phyloP scores from a whole-genome alignment of 2,113 vertebrate species.

The Megalops atlanticus region DNA sequence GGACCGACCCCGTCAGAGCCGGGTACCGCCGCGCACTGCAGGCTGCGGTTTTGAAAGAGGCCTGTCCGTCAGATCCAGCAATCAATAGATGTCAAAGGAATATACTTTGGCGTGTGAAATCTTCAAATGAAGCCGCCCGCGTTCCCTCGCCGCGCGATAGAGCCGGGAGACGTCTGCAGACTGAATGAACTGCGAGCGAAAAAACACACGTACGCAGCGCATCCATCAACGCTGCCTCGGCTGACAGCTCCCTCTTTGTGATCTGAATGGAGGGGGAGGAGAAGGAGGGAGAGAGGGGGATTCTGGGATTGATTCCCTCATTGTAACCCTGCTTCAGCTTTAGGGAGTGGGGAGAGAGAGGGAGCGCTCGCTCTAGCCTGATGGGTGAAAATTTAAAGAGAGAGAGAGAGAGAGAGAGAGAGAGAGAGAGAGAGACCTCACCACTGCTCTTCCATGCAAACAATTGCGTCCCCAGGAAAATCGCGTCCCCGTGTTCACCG shows the following conservation, averaged over 20 bases:
- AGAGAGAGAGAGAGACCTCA: constrained; percentile 30
- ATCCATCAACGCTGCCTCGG: constrained; percentile 55
- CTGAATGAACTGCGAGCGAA: neutral
- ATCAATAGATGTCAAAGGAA: constrained; percentile 27
- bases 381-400: constrained; percentile 25
- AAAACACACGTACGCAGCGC: neutral
- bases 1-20: neutral
- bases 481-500: constrained; percentile 56
- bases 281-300: constrained; percentile 33
- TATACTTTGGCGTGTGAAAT: constrained; percentile 16
- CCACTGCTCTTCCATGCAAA: constrained; percentile 48
- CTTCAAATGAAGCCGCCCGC: neutral
- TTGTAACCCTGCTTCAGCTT: neutral
- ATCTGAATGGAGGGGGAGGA: constrained; percentile 57
- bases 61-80: constrained; percentile 28
- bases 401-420: neutral
- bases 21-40: neutral
- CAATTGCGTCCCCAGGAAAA: constrained; percentile 54
- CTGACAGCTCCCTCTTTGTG: constrained; percentile 65
- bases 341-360: too few relatives aligned
- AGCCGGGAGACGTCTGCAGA: neutral
- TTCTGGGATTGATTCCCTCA: constrained; percentile 61
- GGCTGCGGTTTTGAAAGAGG: neutral
- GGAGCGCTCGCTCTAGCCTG: neutral
- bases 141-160: neutral